Conservation (phyloP, 2,797 vertebrate genomes). For the Xyrichtys novacula region DNA sequence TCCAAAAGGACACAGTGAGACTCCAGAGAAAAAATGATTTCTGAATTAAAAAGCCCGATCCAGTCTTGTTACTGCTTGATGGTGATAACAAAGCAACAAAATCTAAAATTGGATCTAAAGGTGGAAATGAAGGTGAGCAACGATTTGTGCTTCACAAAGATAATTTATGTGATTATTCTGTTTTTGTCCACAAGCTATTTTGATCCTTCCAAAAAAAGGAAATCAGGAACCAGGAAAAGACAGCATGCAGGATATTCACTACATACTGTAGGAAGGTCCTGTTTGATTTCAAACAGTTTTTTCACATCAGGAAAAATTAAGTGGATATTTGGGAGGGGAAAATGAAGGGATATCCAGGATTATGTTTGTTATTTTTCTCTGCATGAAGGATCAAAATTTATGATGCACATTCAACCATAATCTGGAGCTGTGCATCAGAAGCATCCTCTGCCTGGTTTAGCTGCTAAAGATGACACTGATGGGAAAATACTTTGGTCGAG, state of each 20-base stretch:
- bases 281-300: too few species aligned
- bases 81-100: background rate
- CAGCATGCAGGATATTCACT: too few species aligned
- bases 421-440: constrained; percentile 25
- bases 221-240: background rate
- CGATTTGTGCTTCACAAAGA: background rate
- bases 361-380: constrained; percentile 20
- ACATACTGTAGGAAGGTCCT: too few species aligned
- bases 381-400: constrained; percentile 2
- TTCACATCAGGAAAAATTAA: constrained; percentile 4
- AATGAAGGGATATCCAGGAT: constrained; percentile 25
- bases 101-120: constrained; percentile 28
- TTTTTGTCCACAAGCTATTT: background rate
- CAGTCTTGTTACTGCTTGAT: background rate
- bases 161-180: background rate
- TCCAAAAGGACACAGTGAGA: background rate
- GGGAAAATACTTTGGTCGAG: constrained; percentile 31
- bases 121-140: constrained; percentile 14
- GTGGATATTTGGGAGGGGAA: background rate
- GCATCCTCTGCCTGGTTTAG: constrained; percentile 29
- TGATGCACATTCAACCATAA: constrained; percentile 22
- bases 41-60: constrained; percentile 4
- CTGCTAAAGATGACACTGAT: constrained; percentile 25
- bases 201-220: background rate
- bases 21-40: background rate